Evolutionary conservation across 2,888 invertebrate species (phyloP).

Genomic region (Philopedon plagiatum): DNA sequence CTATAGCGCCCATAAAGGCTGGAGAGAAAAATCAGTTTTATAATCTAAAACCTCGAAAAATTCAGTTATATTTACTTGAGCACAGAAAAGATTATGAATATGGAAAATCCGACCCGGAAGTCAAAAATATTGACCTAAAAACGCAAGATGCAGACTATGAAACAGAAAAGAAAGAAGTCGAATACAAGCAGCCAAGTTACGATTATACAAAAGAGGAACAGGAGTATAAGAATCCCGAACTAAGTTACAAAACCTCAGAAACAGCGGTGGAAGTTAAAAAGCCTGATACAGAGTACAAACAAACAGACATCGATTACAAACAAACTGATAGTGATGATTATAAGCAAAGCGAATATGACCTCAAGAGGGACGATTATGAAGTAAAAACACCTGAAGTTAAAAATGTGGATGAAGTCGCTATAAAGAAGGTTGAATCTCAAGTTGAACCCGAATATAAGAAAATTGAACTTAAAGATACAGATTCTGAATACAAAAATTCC

Average conservation of each 20-base stretch:
- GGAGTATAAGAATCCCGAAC: not conserved
- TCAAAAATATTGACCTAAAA: not conserved
- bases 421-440: not conserved
- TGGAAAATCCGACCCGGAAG: not conserved
- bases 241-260: not conserved
- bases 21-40: not conserved
- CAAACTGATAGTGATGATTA: not conserved
- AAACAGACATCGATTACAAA: not conserved
- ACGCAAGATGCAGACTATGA: not conserved
- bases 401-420: not conserved
- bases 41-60: not conserved
- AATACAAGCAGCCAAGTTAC: not conserved
- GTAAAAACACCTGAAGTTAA: not conserved
- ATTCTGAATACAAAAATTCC: not conserved
- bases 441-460: not conserved
- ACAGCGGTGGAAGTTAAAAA: not conserved
- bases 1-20: not conserved
- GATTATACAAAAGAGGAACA: not conserved
- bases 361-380: not conserved
- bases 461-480: not conserved
- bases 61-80: not conserved
- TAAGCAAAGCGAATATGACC: not conserved
- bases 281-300: not conserved
- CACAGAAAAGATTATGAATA: not conserved
- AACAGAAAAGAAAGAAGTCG: not conserved